Conservation (phyloP, 2,113 vertebrate genomes). For the Thymallus thymallus region DNA sequence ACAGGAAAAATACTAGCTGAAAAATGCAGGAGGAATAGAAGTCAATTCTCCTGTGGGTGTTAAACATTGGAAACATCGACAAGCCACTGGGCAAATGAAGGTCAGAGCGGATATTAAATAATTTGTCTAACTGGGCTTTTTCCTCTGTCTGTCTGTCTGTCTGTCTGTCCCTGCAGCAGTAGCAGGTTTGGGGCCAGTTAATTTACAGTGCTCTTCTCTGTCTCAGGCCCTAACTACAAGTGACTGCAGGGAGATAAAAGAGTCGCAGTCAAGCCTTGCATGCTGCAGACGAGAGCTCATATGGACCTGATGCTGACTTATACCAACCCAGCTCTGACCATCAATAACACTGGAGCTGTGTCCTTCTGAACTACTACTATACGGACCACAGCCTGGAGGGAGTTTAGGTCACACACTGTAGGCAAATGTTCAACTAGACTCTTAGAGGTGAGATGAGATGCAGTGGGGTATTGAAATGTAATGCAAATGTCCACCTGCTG, state of each 20-base stretch:
- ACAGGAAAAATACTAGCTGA: slow-evolving; percentile 13
- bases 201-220: slow-evolving; percentile 69
- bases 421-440: slow-evolving; percentile 43
- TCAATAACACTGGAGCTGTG: slow-evolving; percentile 46
- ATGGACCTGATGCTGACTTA: background rate
- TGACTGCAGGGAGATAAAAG: slow-evolving; percentile 74
- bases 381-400: no score
- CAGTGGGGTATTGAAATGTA: slow-evolving; percentile 67
- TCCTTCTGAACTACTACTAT: no score
- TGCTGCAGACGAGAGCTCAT: slow-evolving; percentile 52
- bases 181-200: slow-evolving; percentile 66
- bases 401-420: slow-evolving; percentile 30
- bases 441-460: background rate
- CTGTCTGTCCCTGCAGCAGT: slow-evolving; percentile 42
- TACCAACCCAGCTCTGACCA: slow-evolving; percentile 64
- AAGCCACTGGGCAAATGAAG: slow-evolving; percentile 67
- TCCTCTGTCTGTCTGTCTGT: slow-evolving; percentile 20
- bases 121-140: slow-evolving; percentile 67
- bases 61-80: slow-evolving; percentile 52
- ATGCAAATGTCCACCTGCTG: slow-evolving; percentile 76
- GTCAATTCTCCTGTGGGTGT: slow-evolving; percentile 61
- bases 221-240: slow-evolving; percentile 70
- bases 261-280: slow-evolving; percentile 60
- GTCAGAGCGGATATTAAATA: slow-evolving; percentile 73
- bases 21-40: slow-evolving; percentile 17